Evolutionary conservation across 2,113 vertebrate genomes (phyloP).

Genomic region (Hemibagrus wyckioides): DNA sequence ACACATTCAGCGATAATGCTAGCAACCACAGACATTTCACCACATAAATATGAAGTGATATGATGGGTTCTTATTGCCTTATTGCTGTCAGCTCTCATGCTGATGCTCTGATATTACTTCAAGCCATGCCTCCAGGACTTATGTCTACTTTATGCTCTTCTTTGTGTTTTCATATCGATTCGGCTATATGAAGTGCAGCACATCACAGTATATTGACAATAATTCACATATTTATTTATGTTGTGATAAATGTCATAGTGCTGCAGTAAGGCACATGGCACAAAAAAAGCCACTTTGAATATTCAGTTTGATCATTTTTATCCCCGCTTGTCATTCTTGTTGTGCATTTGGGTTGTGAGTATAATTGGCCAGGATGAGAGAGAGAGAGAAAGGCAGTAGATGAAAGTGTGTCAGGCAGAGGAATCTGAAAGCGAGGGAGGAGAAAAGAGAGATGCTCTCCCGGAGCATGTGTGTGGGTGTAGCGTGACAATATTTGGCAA

Average conservation of each 20-base stretch:
- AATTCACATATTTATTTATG: neutral
- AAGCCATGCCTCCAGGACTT: slow-evolving; percentile 5
- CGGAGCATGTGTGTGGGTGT: slow-evolving; percentile 30
- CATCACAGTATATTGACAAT: slow-evolving; percentile 10
- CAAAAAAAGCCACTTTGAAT: neutral
- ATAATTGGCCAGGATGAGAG: slow-evolving; percentile 32
- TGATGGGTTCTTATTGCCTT: slow-evolving; percentile 24
- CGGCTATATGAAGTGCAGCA: neutral
- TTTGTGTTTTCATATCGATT: neutral
- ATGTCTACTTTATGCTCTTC: neutral
- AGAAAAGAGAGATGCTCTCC: slow-evolving; percentile 26
- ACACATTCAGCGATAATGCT: neutral
- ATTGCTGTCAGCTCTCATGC: slow-evolving; percentile 17
- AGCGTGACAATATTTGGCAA: slow-evolving; percentile 47
- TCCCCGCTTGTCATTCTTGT: slow-evolving; percentile 21
- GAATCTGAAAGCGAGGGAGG: slow-evolving; percentile 33
- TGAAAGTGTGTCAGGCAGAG: slow-evolving; percentile 39
- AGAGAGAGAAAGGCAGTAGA: slow-evolving; percentile 12
- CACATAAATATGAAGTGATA: slow-evolving; percentile 16
- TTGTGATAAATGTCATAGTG: neutral
- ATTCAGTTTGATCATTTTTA: slow-evolving; percentile 17
- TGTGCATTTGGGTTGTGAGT: slow-evolving; percentile 29
- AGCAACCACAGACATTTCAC: neutral
- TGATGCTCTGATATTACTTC: slow-evolving; percentile 23
- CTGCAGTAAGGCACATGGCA: neutral